Percentiles rank a stretch among this genome's conserved stretches.
Conservation (phyloP, 2,113 vertebrate species). For the Cebus imitator region DNA sequence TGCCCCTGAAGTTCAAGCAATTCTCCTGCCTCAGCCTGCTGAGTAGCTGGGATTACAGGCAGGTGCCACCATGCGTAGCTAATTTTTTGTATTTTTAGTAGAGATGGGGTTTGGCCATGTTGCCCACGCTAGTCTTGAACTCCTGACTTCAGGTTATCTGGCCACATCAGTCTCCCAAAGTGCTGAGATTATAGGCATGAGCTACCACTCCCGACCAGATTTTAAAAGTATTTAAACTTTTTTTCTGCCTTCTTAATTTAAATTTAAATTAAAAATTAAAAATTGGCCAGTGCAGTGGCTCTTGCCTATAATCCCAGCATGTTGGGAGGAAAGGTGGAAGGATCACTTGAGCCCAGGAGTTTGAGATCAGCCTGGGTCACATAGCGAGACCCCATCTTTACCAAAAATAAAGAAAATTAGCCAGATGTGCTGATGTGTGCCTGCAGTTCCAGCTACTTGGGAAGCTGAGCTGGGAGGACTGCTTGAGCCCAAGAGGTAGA, state of each 20-base stretch:
- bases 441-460: too few species aligned
- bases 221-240: not conserved
- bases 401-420: too few species aligned
- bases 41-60: not conserved
- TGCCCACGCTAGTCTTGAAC: not conserved
- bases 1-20: fast-evolving
- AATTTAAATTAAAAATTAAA: not conserved
- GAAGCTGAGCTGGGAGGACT: too few species aligned
- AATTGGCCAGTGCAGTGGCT: too few species aligned
- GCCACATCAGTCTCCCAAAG: not conserved
- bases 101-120: not conserved
- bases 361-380: too few species aligned
- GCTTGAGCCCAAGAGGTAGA: too few species aligned
- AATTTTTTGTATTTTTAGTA: not conserved
- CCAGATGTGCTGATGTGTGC: too few species aligned
- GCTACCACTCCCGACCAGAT: not conserved
- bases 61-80: fast-evolving
- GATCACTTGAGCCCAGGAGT: too few species aligned
- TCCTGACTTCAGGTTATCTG: not conserved
- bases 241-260: not conserved
- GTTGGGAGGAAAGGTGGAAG: too few species aligned
- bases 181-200: not conserved
- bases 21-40: not conserved
- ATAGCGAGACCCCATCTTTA: too few species aligned
- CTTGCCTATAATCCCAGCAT: too few species aligned